Evolutionary conservation across 2,797 vertebrate genomes (phyloP), one percentile per base, ranked within the genome.

Genomic region (Silurus lanzhouensis): DNA sequence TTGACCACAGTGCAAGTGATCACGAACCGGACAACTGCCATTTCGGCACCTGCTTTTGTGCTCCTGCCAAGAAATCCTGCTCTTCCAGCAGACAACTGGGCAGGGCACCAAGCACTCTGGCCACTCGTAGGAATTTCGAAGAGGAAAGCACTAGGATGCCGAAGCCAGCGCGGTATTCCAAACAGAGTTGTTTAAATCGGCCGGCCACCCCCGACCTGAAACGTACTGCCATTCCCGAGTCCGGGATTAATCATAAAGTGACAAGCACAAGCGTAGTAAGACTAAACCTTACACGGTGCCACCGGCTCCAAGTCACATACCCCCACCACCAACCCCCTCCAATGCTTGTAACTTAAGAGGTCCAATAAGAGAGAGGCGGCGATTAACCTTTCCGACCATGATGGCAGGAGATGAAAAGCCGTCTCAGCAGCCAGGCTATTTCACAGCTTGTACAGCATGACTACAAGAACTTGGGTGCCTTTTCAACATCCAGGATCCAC

Each of bases 161-260:
- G 93, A 95, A 95, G 95, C 96, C 94, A 94, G 96, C 95, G 95
- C 96, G 94, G 95, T 95, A 95, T 92, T 93, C 93, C 92, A 89
- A 91, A 96, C 95, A 95, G 93, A 96, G 95, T 96, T 94, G 95
- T 96, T 96, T 94, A 95, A 96, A 94, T 95, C 94, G 94, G 94
- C 94, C 93, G 93, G 91, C 91, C 94, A 94, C 95, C 96, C 94
- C 89, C 78, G 95, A 96, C 95, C 93, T 94, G 92, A 95, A 94
- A 93, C 95, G 95, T 95, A 92, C 93, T 93, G 95, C 92, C 91
- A 88, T 93, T 94, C 92, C 93, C 93, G 94, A 95, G 93, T 92
- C 89, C 90, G 93, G 92, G 93, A 95, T 96, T 95, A 95, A 96
- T 96, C 94, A 95, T 89, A 83, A 90, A 82, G 90, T 94, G 94